Conservation (phyloP, 2,113 vertebrate genomes). For the Malurus alboscapulatus region DNA sequence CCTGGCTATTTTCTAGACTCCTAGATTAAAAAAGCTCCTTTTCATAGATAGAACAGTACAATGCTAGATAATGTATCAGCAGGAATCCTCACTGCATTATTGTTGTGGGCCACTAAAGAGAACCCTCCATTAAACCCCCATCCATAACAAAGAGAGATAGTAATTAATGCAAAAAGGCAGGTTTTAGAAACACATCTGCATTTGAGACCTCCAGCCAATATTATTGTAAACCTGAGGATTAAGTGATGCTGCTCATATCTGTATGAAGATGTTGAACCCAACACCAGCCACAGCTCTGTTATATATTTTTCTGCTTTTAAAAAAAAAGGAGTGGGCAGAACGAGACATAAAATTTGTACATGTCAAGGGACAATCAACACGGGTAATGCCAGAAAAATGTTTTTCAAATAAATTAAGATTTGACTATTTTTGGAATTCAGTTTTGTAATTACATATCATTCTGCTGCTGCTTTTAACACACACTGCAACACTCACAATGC, state of each 20-base stretch:
- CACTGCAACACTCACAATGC: background rate
- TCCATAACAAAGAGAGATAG: no score
- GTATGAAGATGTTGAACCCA: background rate
- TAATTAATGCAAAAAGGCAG: background rate
- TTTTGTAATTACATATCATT: background rate
- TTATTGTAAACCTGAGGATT: background rate
- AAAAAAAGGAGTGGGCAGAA: background rate
- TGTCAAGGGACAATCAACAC: accelerated
- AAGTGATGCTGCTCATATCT: background rate
- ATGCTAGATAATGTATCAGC: accelerated
- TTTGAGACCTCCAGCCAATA: background rate
- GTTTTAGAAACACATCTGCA: background rate
- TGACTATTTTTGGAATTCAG: background rate
- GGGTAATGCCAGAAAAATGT: background rate
- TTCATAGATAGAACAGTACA: background rate
- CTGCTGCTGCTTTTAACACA: background rate
- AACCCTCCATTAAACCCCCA: background rate
- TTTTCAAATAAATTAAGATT: background rate
- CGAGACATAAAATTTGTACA: background rate
- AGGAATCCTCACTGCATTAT: background rate
- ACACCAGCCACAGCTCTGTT: background rate
- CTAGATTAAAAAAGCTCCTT: background rate
- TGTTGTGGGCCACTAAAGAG: background rate
- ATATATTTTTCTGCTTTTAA: background rate
- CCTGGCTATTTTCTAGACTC: background rate